phyloP scores from a whole-genome alignment of 1,140 invertebrate genomes.

The Pristionchus pacificus region DNA sequence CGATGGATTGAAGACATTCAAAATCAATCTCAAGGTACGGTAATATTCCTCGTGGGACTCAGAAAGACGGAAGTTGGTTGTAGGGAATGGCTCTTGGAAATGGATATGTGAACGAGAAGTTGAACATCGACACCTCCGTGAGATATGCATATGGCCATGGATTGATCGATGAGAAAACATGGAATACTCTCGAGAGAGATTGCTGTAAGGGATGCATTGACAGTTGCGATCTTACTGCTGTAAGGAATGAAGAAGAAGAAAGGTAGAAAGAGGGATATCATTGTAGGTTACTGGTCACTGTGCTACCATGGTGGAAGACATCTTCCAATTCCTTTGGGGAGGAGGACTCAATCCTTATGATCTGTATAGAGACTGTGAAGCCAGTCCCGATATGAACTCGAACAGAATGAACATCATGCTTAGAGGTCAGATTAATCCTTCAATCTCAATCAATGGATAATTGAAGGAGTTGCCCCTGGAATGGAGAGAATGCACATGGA shows the following conservation, averaged over 20 bases:
- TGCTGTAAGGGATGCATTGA: slow-evolving; percentile 51
- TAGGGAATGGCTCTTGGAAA: slow-evolving; percentile 57
- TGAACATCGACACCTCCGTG: slow-evolving; percentile 57
- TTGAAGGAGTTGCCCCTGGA: not conserved
- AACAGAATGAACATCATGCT: slow-evolving; percentile 38
- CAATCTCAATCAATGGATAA: not conserved
- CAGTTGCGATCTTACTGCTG: slow-evolving; percentile 49
- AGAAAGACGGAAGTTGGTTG: slow-evolving; percentile 2
- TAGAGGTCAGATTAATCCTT: slow-evolving; percentile 23
- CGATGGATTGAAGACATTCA: slow-evolving; percentile 55
- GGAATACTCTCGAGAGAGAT: slow-evolving; percentile 48
- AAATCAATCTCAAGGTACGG: slow-evolving; percentile 48
- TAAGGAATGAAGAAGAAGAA: no score
- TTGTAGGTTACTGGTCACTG: slow-evolving; percentile 44
- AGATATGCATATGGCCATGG: slow-evolving; percentile 54
- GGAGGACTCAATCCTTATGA: slow-evolving; percentile 55
- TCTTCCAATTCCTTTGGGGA: slow-evolving; percentile 57
- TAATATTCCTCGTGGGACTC: not conserved
- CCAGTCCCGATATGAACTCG: slow-evolving; percentile 49
- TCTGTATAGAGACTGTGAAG: slow-evolving; percentile 56
- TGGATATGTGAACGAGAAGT: slow-evolving; percentile 54
- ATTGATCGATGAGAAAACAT: slow-evolving; percentile 55
- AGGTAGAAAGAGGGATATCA: no score
- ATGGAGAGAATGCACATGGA: slow-evolving; percentile 1
- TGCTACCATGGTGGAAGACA: slow-evolving; percentile 49